Evolutionary conservation across 2,797 vertebrate species (phyloP), one percentile per base, ranked within the genome.

Genomic region (Halcyon badia): DNA sequence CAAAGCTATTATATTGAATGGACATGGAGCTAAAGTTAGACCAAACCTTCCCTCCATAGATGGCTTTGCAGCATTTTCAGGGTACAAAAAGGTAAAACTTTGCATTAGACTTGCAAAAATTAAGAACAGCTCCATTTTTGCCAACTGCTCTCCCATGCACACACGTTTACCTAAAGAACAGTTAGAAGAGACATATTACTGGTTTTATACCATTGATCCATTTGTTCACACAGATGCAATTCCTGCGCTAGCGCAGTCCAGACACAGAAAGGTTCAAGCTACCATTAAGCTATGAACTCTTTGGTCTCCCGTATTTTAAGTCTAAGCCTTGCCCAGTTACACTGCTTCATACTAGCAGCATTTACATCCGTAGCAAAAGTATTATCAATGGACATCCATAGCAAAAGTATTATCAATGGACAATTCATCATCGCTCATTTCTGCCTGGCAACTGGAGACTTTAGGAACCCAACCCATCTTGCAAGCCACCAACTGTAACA

Each of bases 71-170:
- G 83, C 95, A 35, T 98, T 98, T 70, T 98, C 96, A 2, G 99
- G 99, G 22, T 99, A 98, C 51, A 97, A 90, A 92, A 99, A 99
- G 3, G 72, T 98, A 96, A 99, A 99, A 73, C 98, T 98, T 97
- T 99, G 99, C 98, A 99, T 98, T 68, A 99, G 98, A 81, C 97
- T 98, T 82, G 98, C 98, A 56, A 99, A 99, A 76, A 98, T 99
- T 94, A 99, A 98, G 97, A 99, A 99, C 25, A 99, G 90, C 97
- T 99, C 99, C 99, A 99, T 99, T 98, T 99, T 99, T 15, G 99
- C 99, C 98, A 99, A 97, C 95, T 99, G 99, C 89, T 99, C 99
- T 60, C 99, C 99, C 99, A 99, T 99, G 95, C 99, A 99, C 66
- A 99, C 99, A 77, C 99, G 98, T 86, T 99, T 99, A 93, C 99